A percentile compares a stretch with the other conserved stretches of the same genome.
These are phyloP conservation scores for Ptilorrhoa leucosticta DNA, from an alignment of 2,113 vertebrate genomes.

Conservation along the genomic window DNA sequence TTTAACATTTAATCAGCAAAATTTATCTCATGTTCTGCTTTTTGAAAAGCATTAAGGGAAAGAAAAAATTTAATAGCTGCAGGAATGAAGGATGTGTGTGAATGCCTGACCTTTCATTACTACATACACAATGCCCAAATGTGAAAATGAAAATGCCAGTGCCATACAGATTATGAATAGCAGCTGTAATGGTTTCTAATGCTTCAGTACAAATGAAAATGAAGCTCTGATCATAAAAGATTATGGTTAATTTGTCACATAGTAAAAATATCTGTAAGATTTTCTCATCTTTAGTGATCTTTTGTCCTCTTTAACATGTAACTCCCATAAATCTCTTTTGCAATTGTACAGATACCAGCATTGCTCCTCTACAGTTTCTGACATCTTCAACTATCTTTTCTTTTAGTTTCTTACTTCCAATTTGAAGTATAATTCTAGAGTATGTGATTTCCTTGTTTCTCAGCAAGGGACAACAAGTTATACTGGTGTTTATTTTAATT, in stretches of 20 bases:
- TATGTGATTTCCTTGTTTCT: neutral
- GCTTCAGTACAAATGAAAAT: neutral
- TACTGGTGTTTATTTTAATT: neutral
- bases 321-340: neutral
- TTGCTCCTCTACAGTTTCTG: neutral
- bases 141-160: neutral
- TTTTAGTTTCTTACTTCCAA: neutral
- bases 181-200: neutral
- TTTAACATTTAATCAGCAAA: constrained; percentile 16
- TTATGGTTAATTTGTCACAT: neutral
- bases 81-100: neutral
- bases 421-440: neutral
- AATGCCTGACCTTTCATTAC: neutral
- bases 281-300: neutral
- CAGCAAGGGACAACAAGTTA: neutral
- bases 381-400: neutral
- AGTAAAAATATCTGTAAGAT: neutral
- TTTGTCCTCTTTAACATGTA: neutral
- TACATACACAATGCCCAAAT: neutral
- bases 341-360: accelerated
- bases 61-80: neutral
- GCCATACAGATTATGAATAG: neutral
- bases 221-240: neutral
- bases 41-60: neutral
- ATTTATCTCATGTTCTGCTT: neutral